These are phyloP conservation scores for Microhierax caerulescens DNA, from an alignment of 2,797 vertebrate species.

Conservation along the genomic window DNA sequence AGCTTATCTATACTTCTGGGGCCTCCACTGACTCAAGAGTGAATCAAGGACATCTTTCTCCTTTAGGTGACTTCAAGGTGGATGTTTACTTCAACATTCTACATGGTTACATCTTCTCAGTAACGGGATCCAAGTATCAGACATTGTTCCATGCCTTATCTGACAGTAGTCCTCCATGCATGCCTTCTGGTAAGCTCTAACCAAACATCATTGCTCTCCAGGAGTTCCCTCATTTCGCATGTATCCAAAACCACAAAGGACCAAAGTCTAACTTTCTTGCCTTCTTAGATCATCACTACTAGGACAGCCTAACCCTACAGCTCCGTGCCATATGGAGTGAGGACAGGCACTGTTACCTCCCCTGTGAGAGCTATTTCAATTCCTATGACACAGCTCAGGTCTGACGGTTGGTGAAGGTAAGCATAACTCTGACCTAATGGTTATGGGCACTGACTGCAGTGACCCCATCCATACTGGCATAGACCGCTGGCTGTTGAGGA, in stretches of 20 bases:
- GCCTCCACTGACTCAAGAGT: not conserved
- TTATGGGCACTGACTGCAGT: not conserved
- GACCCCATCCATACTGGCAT: not conserved
- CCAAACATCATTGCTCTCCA: not conserved
- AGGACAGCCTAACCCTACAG: fast-evolving
- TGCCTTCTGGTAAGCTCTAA: not conserved
- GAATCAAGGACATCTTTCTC: not conserved
- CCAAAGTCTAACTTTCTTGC: not conserved
- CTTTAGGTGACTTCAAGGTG: not conserved
- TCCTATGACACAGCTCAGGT: not conserved
- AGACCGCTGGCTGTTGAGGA: not conserved
- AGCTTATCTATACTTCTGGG: not conserved
- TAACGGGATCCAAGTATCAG: not conserved
- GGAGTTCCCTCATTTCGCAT: not conserved
- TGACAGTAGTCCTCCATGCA: not conserved
- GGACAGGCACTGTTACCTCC: not conserved
- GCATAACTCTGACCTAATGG: not conserved
- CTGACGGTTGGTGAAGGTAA: not conserved
- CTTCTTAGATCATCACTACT: not conserved
- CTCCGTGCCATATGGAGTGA: not conserved
- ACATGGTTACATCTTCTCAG: not conserved
- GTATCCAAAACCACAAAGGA: not conserved
- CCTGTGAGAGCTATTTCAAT: not conserved
- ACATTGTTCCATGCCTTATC: not conserved
- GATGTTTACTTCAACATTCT: not conserved